Percentiles rank a stretch among this genome's conserved stretches.
phyloP scores from a whole-genome alignment of 1,140 invertebrate species.

The Chironomus tepperi region DNA sequence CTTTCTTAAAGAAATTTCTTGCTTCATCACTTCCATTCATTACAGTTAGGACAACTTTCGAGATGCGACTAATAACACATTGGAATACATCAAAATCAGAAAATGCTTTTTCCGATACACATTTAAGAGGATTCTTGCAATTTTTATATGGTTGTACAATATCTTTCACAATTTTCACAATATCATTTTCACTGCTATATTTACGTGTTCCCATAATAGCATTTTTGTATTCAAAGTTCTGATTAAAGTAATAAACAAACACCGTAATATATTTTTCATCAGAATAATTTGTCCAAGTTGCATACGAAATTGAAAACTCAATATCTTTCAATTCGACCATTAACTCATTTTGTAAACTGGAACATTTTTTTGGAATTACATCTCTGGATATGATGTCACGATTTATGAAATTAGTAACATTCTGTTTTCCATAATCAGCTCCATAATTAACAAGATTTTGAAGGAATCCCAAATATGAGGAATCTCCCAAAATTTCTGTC shows the following conservation, averaged over 20 bases:
- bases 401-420: neutral
- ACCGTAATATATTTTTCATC: neutral
- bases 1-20: neutral
- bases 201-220: neutral
- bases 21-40: neutral
- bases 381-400: neutral
- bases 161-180: neutral
- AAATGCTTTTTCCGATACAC: neutral
- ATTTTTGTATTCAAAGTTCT: neutral
- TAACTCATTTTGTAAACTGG: neutral
- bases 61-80: neutral
- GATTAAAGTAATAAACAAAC: neutral
- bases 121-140: neutral
- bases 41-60: neutral
- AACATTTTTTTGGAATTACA: neutral
- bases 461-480: neutral
- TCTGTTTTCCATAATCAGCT: constrained; percentile 11
- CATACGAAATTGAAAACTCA: constrained; percentile 3
- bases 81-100: neutral
- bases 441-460: neutral
- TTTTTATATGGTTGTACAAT: neutral
- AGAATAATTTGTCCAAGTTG: neutral
- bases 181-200: neutral
- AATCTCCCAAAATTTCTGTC: neutral
- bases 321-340: neutral